Conservation (phyloP, 2,888 invertebrate species). For the Cybosia mesomella region DNA sequence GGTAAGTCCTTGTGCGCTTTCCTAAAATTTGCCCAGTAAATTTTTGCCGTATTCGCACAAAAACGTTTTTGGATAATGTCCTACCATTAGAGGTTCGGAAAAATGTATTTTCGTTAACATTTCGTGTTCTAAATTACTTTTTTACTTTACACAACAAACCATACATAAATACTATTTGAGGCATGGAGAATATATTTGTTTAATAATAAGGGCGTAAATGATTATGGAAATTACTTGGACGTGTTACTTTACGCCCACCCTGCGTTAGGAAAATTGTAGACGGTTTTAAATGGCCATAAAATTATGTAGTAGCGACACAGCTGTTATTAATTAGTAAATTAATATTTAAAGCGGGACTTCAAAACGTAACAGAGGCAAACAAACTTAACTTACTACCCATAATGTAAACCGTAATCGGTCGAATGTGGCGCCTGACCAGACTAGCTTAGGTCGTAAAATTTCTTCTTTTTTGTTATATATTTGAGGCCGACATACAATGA, state of each 20-base stretch:
- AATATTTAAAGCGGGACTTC: constrained; percentile 47
- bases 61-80: constrained; percentile 80
- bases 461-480: constrained; percentile 71
- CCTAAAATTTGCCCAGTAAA: constrained; percentile 74
- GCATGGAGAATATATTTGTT: constrained; percentile 49
- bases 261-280: constrained; percentile 37
- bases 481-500: constrained; percentile 78
- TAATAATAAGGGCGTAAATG: constrained; percentile 46
- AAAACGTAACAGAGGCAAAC: constrained; percentile 57
- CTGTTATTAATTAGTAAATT: constrained; percentile 53
- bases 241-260: constrained; percentile 42
- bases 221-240: constrained; percentile 47
- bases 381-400: constrained; percentile 58
- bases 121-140: constrained; percentile 60
- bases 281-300: constrained; percentile 44
- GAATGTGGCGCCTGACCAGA: constrained; percentile 62
- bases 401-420: constrained; percentile 56
- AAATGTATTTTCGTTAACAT: constrained; percentile 70
- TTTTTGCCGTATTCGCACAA: constrained; percentile 74
- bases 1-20: constrained; percentile 72
- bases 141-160: constrained; percentile 54
- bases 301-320: constrained; percentile 48
- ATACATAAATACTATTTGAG: constrained; percentile 58
- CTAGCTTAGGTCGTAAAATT: constrained; percentile 63
- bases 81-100: constrained; percentile 75